Evolutionary conservation across 2,113 vertebrate species (phyloP), one percentile per base, ranked within the genome.

Genomic region (Tupaia tana): DNA sequence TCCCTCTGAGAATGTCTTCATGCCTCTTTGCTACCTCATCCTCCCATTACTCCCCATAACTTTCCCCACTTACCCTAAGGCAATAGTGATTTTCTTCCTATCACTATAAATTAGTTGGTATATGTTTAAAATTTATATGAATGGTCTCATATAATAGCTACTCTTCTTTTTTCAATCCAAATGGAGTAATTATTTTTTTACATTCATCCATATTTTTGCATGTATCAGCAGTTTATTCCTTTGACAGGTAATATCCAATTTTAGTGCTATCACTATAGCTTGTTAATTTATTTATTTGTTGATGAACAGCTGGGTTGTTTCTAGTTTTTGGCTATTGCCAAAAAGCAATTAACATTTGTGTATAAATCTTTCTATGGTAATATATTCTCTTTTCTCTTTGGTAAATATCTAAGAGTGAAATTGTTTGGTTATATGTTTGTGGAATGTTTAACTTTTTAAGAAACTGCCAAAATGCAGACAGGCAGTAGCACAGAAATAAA

Each of bases 91-190:
- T 80, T 54, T n/a, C 34, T 89, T 81, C 71, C 52, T 74, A 9
- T 74, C 56, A 52, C n/a, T 87, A 6, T 56, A 64, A 58, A 25
- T 56, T 34, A 29, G 18, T 25, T 91, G 79, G 3, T 5, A 78
- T 63, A 86, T 88, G 64, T 64, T 86, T 69, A 9, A 79, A 77
- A 84, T 84, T 73, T 69, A n/a, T 52, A 14, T 91, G 29, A 56
- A 83, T 29, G 16, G 31, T 78, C 77, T 61, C 4, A 67, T 74
- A 34, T 15, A 54, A 9, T 82, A 31, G 34, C 9, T 63, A 77
- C 18, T 70, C 5, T 59, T 14, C 31, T 24, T 29, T 69, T 52
- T 52, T 66, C 13, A 63, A 69, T 24, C 70, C 22, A 94, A 6
- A 71, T 54, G 20, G 1, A 11, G 66, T 59, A 18, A 54, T 92